Base-by-base conservation (phyloP, 23 tunicate species). In the Halocynthia aurantium region DNA sequence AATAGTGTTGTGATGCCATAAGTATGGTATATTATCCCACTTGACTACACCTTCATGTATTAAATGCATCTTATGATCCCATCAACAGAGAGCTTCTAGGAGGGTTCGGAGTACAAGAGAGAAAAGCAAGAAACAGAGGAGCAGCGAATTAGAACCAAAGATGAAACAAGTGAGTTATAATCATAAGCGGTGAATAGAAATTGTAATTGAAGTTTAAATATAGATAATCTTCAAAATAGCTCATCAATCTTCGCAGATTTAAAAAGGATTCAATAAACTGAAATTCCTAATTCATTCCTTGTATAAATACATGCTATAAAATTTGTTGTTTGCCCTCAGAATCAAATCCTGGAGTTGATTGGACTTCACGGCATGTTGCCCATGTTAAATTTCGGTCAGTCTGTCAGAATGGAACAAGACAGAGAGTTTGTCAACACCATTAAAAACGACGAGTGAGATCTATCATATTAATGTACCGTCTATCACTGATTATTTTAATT, bases 311-410 rank as follows among this genome's bases (percentile, higher is more conserved):
- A 31, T 31, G 44, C 44, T 31, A 31, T 31, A 7, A 5, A 21
- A 9, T 78, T 65, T 66, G 58, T 65, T 76, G 11, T 40, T 0
- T 63, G 44, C 56, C 57, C 2, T 10, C 20, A 89, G 85, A 82
- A 79, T 20, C 87, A 89, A 62, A 84, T 89, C 6, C 63, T 53
- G 54, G 75, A 80, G 53, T 76, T 55, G 67, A 50, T 84, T n/a
- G 89, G 73, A 6, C 81, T 78, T 10, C 89, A 75, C 54, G 64
- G 77, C 31, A 71, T 67, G 72, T 21, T 67, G 81, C 52, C 94
- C 80, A 9, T 74, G 80, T 55, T 53, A 9, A 8, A 21, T 50
- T 21, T 52, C 54, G 10, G 73, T n/a, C 61, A 76, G 62, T 10
- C 52, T 4, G 81, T 71, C 21, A 77, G 63, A 55, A 61, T 54